phyloP scores from a whole-genome alignment of 2,113 vertebrate species.

The Pachyramphus minor region DNA sequence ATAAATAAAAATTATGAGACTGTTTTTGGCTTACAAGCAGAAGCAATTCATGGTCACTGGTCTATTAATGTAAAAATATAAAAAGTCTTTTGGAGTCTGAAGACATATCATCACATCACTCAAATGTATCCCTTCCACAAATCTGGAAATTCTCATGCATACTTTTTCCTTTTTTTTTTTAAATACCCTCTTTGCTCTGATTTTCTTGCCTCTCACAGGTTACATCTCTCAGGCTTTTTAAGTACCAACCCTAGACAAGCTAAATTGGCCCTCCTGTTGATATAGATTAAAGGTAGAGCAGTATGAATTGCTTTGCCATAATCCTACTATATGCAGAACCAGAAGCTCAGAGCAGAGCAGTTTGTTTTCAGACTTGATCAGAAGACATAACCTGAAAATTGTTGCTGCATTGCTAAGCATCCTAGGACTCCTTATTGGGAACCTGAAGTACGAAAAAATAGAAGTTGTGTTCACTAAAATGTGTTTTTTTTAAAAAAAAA shows the following conservation, averaged over 20 bases:
- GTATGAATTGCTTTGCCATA: conserved; percentile 57
- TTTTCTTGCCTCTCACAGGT: conserved; percentile 30
- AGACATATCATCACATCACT: neutral
- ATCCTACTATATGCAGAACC: conserved; percentile 70
- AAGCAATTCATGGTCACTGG: neutral
- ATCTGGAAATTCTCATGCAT: neutral
- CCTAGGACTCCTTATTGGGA: neutral
- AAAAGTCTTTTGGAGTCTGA: neutral
- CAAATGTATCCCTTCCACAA: neutral
- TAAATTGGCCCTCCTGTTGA: conserved; percentile 58
- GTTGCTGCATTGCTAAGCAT: neutral
- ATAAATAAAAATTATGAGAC: neutral
- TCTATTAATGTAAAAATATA: neutral
- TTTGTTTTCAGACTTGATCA: conserved; percentile 37
- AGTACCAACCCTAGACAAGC: conserved; percentile 26
- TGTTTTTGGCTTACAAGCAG: neutral
- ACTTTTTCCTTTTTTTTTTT: neutral
- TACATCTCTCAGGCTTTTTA: conserved; percentile 24
- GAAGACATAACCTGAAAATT: conserved; percentile 30
- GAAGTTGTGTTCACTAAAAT: neutral
- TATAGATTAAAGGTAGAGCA: conserved; percentile 62
- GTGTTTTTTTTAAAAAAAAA: neutral
- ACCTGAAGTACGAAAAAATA: neutral
- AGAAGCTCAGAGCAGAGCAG: neutral
- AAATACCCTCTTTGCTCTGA: neutral